Evolutionary conservation across 2,888 invertebrate genomes (phyloP), one percentile per base, ranked within the genome.

Genomic region (Sarcophaga rosellei): DNA sequence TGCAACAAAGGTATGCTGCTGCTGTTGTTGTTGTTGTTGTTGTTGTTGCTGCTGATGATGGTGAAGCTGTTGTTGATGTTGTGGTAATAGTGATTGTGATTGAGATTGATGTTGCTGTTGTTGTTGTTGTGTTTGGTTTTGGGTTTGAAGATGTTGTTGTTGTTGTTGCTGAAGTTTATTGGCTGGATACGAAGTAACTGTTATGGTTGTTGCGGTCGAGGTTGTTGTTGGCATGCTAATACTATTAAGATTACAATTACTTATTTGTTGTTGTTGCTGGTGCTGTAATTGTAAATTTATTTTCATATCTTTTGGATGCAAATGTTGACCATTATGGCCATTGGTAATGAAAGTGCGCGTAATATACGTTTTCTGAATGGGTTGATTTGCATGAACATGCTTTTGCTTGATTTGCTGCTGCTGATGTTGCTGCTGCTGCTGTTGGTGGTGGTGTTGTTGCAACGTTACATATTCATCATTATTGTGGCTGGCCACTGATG

Each of bases 381-480:
- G 89, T 25, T 88, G 90, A 69, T 89, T 88, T 70, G 89, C 87
- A 70, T 88, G 89, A 35, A 89, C 85, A 84, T 90, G 90, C 70
- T 90, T 89, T 68, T 90, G 90, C 70, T 88, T 88, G 15, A 89
- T 78, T 80, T 90, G 90, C 78, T 89, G 89, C 47, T 84, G 89
- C 47, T 85, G 86, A 68, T 35, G 86, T 68, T 35, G 89, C 59
- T 89, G 89, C 57, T 85, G 86, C 70, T 44, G 68, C 1, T 89
- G 89, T 47, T 68, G 68, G 0, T 78, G 74, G 0, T 89, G 88
- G 21, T 82, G 86, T 68, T 85, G 86, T 61, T 89, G 91, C 61
- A 93, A 88, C 47, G 91, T 90, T 23, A 91, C 92, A 72, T 93
- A 92, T 86, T 93, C 93, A 84, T 93, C 92, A 70, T 92, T 81